Percentiles rank a stretch among this genome's conserved stretches.
phyloP scores from a whole-genome alignment of 1,140 invertebrate genomes.

The Oryctes rhinoceros region DNA sequence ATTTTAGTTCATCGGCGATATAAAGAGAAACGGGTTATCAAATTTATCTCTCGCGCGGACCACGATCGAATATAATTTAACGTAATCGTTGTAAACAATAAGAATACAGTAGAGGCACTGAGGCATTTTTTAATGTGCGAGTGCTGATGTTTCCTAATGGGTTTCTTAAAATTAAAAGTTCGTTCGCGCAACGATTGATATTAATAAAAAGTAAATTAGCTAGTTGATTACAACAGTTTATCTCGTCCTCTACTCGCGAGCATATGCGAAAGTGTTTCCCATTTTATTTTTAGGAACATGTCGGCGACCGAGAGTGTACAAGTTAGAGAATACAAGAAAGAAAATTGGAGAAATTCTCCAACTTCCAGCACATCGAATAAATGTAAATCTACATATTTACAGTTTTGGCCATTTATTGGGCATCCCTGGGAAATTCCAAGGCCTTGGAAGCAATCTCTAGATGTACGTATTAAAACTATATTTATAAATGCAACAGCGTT shows the following conservation, averaged over 20 bases:
- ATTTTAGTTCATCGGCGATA: background rate
- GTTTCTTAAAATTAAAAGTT: background rate
- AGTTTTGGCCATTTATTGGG: too few species aligned
- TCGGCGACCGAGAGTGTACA: background rate
- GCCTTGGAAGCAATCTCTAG: too few species aligned
- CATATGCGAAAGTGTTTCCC: background rate
- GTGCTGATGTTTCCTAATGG: too few species aligned
- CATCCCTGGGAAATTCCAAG: too few species aligned
- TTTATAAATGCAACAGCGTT: too few species aligned
- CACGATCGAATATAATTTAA: too few species aligned
- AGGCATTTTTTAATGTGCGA: too few species aligned
- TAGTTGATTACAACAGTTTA: constrained; percentile 2
- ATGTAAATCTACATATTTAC: too few species aligned
- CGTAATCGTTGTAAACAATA: too few species aligned
- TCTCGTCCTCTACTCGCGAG: constrained; percentile 8
- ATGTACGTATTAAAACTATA: too few species aligned
- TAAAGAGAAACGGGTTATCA: constrained; percentile 3
- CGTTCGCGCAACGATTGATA: background rate
- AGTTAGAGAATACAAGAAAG: background rate
- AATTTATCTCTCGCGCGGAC: background rate
- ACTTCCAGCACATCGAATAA: background rate
- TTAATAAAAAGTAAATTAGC: constrained; percentile 30
- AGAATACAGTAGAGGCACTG: too few species aligned
- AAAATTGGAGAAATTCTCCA: background rate
- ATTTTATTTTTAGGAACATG: background rate